Conservation (phyloP, 2,888 invertebrate species). For the Ophioninae sp. region DNA sequence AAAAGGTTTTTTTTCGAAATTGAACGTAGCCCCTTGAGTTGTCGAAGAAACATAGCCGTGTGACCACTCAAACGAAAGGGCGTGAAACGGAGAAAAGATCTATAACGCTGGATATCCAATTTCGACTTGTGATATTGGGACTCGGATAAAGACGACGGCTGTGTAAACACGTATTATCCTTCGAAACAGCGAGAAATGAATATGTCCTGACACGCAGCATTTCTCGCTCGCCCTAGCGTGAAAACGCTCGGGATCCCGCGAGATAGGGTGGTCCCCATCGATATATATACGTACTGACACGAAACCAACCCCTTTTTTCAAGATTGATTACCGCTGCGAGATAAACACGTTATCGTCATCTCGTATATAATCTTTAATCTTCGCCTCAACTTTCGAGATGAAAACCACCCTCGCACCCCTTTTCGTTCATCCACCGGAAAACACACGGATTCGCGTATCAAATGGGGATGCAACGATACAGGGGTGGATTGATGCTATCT, state of each 20-base stretch:
- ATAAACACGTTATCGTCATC: conserved; percentile 79
- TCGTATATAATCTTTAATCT: conserved; percentile 79
- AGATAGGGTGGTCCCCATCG: conserved; percentile 46
- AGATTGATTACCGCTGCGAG: conserved; percentile 74
- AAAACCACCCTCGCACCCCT: conserved; percentile 43
- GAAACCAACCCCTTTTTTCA: conserved; percentile 70
- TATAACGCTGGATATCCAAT: background rate
- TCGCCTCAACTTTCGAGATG: conserved; percentile 54
- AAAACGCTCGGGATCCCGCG: conserved; percentile 71
- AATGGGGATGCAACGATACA: conserved; percentile 27
- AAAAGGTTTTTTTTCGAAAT: background rate
- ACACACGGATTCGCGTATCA: conserved; percentile 15
- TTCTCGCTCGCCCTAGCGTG: conserved; percentile 77
- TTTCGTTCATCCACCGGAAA: conserved; percentile 27
- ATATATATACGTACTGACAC: conserved; percentile 34
- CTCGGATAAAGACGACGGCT: background rate
- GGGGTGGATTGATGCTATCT: conserved; percentile 70
- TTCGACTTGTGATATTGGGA: background rate
- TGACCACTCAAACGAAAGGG: background rate
- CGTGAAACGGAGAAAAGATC: background rate
- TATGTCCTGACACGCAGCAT: conserved; percentile 78
- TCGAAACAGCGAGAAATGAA: conserved; percentile 75
- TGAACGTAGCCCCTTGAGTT: background rate
- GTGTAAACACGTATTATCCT: conserved; percentile 45
- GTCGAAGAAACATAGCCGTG: background rate